Base-by-base conservation (phyloP, 2,888 invertebrate species). In the Neuroscelio doddi region DNA sequence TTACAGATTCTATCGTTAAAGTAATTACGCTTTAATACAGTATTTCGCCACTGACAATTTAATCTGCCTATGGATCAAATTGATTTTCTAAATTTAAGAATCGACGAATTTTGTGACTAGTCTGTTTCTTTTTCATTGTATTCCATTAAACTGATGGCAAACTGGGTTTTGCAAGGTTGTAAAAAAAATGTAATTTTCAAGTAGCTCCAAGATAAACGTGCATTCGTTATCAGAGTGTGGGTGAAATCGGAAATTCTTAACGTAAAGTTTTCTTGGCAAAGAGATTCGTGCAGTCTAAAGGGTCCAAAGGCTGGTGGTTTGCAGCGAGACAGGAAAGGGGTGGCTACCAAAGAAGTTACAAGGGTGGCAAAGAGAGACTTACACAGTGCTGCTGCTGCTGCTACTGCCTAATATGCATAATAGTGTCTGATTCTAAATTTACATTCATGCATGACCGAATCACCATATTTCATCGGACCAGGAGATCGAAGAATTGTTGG, bases 171-270 rank as follows among this genome's bases (percentile, higher is more conserved):
- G n/a, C n/a, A 21, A 21, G 5, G 21, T 3, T 21, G 21, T 2
- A 21, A 21, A 44, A 58, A 50, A 58, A 58, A 58, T 58, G 50
- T 45, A 58, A 51, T 58, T 51, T 38, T 46, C 58, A 45, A 50
- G 51, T 45, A 5, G 45, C 49, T 29, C 42, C 38, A 32, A 58
- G 47, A 72, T 74, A 68, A 76, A 79, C 79, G 79, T 76, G 76
- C 78, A 80, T 79, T 77, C 75, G 73, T 76, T 75, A 79, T 76
- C 73, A 74, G 76, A 77, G 73, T 79, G 71, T 69, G 71, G 72
- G 71, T 68, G 66, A 74, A 71, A 77, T 77, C 77, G 78, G 74
- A 75, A 79, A 80, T 79, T 80, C 75, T 73, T 70, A 69, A 73
- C 64, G 59, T 68, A 68, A 75, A 77, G 71, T 77, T 80, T 76